Percentiles rank a stretch among this genome's conserved stretches.
Evolutionary conservation across 2,888 invertebrate genomes (phyloP).

Genomic region (Congeria kusceri): DNA sequence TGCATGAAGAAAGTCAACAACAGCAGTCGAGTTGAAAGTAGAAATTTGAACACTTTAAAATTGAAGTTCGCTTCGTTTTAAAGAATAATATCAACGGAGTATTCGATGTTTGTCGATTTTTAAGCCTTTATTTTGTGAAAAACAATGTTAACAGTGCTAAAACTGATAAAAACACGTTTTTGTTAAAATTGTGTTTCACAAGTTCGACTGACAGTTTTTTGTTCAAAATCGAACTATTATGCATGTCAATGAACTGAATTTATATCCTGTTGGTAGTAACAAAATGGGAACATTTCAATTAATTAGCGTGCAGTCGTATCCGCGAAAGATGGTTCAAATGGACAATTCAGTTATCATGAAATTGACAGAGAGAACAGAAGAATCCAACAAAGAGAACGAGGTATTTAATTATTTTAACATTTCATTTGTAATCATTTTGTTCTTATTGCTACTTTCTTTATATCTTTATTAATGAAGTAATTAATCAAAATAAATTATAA

Average conservation of each 20-base stretch:
- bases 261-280: constrained; percentile 20
- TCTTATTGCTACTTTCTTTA: too few species aligned
- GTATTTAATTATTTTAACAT: constrained; percentile 4
- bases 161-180: too few species aligned
- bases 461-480: too few species aligned
- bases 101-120: too few species aligned
- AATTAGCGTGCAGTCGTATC: constrained; percentile 30
- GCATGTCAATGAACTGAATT: constrained; percentile 37
- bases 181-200: constrained; percentile 24
- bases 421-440: background rate
- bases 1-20: constrained; percentile 36
- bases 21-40: constrained; percentile 1
- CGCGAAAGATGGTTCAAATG: constrained; percentile 22
- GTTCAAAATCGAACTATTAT: constrained; percentile 16
- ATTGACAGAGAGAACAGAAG: constrained; percentile 3
- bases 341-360: constrained; percentile 15
- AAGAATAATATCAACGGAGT: too few species aligned
- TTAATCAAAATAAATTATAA: too few species aligned
- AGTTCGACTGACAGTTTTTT: constrained; percentile 22
- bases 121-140: too few species aligned
- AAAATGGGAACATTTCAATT: constrained; percentile 39
- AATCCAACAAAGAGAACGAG: constrained; percentile 44
- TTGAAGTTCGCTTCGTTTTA: too few species aligned
- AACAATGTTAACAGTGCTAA: too few species aligned
- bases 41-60: too few species aligned